These are phyloP conservation scores for Syngnathoides biaculeatus DNA, from an alignment of 2,113 vertebrate genomes.

Conservation along the genomic window DNA sequence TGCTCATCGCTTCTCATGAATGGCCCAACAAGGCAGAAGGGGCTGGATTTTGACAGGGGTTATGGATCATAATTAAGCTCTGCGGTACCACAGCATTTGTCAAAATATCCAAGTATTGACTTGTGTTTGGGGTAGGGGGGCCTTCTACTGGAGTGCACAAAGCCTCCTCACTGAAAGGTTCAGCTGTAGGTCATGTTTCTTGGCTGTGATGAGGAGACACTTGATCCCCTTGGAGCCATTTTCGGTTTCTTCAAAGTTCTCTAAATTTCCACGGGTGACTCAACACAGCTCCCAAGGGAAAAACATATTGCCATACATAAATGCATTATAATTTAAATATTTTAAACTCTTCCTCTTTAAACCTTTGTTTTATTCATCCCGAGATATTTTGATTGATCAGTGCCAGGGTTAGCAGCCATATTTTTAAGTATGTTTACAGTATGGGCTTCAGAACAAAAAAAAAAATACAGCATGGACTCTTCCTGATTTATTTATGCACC, in stretches of 20 bases:
- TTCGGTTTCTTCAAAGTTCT: constrained; percentile 14
- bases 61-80: constrained; percentile 43
- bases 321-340: constrained; percentile 9
- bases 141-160: neutral
- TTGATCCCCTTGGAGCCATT: constrained; percentile 20
- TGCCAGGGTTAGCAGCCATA: neutral
- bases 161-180: constrained; percentile 16
- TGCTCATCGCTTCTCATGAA: constrained; percentile 11
- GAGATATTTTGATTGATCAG: neutral
- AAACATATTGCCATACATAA: constrained; percentile 1
- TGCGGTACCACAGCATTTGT: constrained; percentile 10
- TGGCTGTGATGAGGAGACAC: constrained; percentile 14
- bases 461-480: neutral
- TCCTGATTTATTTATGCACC: too few relatives aligned
- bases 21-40: constrained; percentile 10
- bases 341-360: neutral
- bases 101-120: constrained; percentile 32
- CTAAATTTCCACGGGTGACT: constrained; percentile 21
- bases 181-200: constrained; percentile 25
- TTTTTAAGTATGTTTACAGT: neutral
- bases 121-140: constrained; percentile 16
- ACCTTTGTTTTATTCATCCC: constrained; percentile 1
- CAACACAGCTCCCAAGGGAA: constrained; percentile 8
- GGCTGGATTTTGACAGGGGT: constrained; percentile 24
- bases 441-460: neutral